Conservation (phyloP, 2,797 vertebrate genomes). For the Enteromius argenteus region DNA sequence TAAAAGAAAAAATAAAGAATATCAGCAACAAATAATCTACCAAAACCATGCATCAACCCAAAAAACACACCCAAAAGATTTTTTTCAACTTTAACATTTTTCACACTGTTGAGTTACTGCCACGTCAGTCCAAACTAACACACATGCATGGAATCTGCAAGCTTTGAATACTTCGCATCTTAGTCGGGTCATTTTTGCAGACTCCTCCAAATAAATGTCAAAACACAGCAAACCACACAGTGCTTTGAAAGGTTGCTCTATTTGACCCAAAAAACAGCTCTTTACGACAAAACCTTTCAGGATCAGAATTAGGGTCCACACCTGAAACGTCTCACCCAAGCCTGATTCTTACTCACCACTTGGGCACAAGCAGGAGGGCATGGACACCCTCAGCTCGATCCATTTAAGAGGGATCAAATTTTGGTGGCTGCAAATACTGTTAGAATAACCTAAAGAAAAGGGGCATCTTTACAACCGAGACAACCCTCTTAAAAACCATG, state of each 20-base stretch:
- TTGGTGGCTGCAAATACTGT: slow-evolving; percentile 81
- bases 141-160: slow-evolving; percentile 23
- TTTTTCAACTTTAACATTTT: neutral
- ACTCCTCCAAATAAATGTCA: neutral
- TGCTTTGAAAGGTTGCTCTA: neutral
- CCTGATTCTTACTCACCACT: slow-evolving; percentile 82
- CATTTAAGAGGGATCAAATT: slow-evolving; percentile 85
- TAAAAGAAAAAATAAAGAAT: neutral
- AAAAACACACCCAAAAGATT: neutral
- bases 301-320: slow-evolving; percentile 20
- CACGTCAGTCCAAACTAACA: neutral
- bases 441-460: slow-evolving; percentile 83
- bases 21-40: neutral
- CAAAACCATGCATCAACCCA: neutral
- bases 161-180: neutral
- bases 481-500: neutral
- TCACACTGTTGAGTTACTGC: neutral
- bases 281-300: neutral
- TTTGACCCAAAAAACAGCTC: neutral
- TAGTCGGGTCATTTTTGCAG: neutral
- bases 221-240: slow-evolving; percentile 65
- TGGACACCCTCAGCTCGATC: slow-evolving; percentile 78
- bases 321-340: slow-evolving; percentile 1
- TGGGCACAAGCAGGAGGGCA: slow-evolving; percentile 69
- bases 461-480: slow-evolving; percentile 36